Conservation (phyloP, 30 jellyfish, hydroid and myxozoan species). For the Aurelia coerulea region DNA sequence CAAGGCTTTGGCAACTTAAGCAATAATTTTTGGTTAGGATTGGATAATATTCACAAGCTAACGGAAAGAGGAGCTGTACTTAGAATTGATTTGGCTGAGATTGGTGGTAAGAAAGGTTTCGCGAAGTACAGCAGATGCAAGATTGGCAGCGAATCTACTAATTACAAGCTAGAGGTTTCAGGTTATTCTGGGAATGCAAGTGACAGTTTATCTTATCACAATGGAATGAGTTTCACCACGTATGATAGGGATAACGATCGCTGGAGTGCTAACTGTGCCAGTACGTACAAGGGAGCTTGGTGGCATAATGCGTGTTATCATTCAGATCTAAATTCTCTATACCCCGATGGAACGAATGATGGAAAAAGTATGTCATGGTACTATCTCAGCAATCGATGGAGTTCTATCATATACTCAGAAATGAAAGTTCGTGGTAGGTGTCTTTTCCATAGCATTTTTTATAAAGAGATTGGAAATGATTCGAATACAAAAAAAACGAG, state of each 20-base stretch:
- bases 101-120: conserved; percentile 18
- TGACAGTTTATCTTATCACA: conserved; percentile 15
- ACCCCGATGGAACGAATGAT: not conserved
- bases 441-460: no score
- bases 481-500: no score
- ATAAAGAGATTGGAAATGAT: no score
- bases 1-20: not conserved
- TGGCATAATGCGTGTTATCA: conserved; percentile 12
- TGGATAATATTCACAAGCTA: conserved; percentile 18
- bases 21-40: conserved; percentile 34
- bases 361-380: not conserved
- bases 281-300: conserved; percentile 26
- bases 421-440: conserved; percentile 44
- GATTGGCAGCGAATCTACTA: not conserved
- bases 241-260: conserved; percentile 15
- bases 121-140: conserved; percentile 11
- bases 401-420: conserved; percentile 7
- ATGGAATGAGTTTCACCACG: conserved; percentile 1
- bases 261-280: not conserved
- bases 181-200: conserved; percentile 41
- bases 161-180: conserved; percentile 12
- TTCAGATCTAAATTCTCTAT: conserved; percentile 1
- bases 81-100: conserved; percentile 5
- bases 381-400: not conserved
- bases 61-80: not conserved